Evolutionary conservation across 1,140 invertebrate genomes (phyloP).

Genomic region (Battus philenor): DNA sequence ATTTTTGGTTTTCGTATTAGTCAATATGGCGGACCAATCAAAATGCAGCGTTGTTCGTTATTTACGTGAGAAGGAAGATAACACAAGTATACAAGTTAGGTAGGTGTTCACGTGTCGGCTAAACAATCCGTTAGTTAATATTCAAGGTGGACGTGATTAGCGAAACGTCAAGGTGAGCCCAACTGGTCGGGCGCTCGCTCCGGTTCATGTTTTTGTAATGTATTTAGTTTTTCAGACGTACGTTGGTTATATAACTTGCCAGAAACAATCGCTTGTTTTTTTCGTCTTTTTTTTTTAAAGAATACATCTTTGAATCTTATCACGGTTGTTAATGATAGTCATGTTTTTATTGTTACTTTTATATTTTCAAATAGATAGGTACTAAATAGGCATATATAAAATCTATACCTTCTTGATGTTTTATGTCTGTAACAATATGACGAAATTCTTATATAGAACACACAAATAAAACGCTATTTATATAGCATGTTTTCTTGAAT

Average conservation of each 20-base stretch:
- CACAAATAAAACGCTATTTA: no score
- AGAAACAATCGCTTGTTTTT: neutral
- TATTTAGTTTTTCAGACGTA: slow-evolving; percentile 1
- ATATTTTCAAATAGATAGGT: no score
- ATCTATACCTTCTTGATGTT: no score
- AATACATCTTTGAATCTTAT: no score
- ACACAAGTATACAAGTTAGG: slow-evolving; percentile 18
- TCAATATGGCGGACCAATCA: no score
- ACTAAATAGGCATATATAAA: no score
- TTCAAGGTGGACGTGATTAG: slow-evolving; percentile 63
- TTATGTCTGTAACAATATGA: no score
- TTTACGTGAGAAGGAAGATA: slow-evolving; percentile 19
- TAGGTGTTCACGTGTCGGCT: slow-evolving; percentile 25
- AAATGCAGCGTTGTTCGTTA: neutral
- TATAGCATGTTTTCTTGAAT: no score
- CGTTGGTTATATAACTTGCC: slow-evolving; percentile 1
- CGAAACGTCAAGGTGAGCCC: slow-evolving; percentile 51
- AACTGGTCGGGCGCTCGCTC: slow-evolving; percentile 22
- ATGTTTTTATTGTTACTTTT: no score
- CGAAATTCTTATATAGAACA: no score
- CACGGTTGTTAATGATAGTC: no score
- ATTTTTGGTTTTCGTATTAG: no score
- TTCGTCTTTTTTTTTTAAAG: neutral
- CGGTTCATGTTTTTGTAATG: slow-evolving; percentile 14
- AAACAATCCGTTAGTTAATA: slow-evolving; percentile 48